These are phyloP conservation scores for Rhinatrema bivittatum DNA, from an alignment of 2,797 vertebrate species.

Conservation along the genomic window DNA sequence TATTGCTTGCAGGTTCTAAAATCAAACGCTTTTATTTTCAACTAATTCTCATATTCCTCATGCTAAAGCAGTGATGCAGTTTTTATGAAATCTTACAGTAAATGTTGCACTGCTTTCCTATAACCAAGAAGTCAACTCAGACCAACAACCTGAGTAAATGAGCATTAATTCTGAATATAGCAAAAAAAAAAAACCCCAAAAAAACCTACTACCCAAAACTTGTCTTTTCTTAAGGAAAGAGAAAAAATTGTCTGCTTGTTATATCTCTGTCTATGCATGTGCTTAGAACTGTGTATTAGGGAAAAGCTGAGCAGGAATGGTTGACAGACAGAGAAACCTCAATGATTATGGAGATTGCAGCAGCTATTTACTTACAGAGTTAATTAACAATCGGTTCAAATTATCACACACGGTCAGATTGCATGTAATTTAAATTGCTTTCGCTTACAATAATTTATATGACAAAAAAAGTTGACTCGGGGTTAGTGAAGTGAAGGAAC, in stretches of 20 bases:
- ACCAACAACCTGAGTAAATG: too few species aligned
- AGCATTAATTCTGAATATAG: too few species aligned
- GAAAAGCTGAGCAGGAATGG: slow-evolving; percentile 12
- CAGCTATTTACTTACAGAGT: slow-evolving; percentile 27
- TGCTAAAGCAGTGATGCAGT: too few species aligned
- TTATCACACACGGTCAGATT: slow-evolving; percentile 21
- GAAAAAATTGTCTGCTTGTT: too few species aligned
- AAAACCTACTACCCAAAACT: too few species aligned
- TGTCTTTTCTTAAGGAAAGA: background rate
- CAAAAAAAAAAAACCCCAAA: too few species aligned
- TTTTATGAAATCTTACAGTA: too few species aligned
- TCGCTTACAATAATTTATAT: slow-evolving; percentile 19
- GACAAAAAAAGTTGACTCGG: slow-evolving; percentile 30
- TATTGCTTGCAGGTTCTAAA: too few species aligned
- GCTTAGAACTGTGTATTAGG: slow-evolving; percentile 8
- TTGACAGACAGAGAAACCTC: slow-evolving; percentile 22
- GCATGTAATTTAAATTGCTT: slow-evolving; percentile 22
- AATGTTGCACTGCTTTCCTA: too few species aligned
- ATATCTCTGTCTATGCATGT: background rate
- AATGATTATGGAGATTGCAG: slow-evolving; percentile 15
- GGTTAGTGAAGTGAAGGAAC: slow-evolving; percentile 21
- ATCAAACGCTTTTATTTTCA: too few species aligned
- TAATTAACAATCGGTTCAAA: slow-evolving; percentile 26
- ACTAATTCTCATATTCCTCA: too few species aligned
- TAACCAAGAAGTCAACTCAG: too few species aligned